phyloP scores from a whole-genome alignment of 2,888 invertebrate species.

The Polydrusus tereticollis region DNA sequence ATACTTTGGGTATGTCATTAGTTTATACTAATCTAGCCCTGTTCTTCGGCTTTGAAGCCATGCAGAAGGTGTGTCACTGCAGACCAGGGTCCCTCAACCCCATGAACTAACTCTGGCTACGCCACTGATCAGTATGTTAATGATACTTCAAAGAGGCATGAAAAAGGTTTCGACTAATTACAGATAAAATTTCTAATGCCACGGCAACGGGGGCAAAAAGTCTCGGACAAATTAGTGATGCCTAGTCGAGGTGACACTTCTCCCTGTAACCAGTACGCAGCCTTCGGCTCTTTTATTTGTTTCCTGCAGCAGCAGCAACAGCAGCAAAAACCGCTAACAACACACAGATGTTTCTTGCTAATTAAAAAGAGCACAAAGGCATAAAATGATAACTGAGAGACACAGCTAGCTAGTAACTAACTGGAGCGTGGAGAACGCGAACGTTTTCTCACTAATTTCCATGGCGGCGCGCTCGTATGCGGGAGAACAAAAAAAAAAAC shows the following conservation, averaged over 20 bases:
- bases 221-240: slow-evolving; percentile 48
- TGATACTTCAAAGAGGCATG: slow-evolving; percentile 26
- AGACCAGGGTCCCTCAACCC: no score
- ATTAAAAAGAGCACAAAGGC: slow-evolving; percentile 63
- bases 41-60: no score
- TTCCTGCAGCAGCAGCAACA: slow-evolving; percentile 17
- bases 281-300: slow-evolving; percentile 35
- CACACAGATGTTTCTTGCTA: slow-evolving; percentile 65
- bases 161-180: slow-evolving; percentile 42
- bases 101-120: no score
- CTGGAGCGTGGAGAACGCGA: no score
- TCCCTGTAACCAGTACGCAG: slow-evolving; percentile 28
- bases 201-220: slow-evolving; percentile 43
- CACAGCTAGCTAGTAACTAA: slow-evolving; percentile 35
- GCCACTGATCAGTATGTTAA: no score
- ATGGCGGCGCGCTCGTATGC: no score
- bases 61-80: no score
- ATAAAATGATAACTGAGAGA: slow-evolving; percentile 59
- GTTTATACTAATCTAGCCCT: no score
- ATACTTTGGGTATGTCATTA: no score
- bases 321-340: slow-evolving; percentile 56
- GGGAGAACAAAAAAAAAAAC: no score
- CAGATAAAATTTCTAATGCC: slow-evolving; percentile 49
- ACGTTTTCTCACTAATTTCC: no score
- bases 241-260: slow-evolving; percentile 42